Base-by-base conservation (phyloP, 2,113 vertebrate genomes). In the Cyprinodon tularosa region DNA sequence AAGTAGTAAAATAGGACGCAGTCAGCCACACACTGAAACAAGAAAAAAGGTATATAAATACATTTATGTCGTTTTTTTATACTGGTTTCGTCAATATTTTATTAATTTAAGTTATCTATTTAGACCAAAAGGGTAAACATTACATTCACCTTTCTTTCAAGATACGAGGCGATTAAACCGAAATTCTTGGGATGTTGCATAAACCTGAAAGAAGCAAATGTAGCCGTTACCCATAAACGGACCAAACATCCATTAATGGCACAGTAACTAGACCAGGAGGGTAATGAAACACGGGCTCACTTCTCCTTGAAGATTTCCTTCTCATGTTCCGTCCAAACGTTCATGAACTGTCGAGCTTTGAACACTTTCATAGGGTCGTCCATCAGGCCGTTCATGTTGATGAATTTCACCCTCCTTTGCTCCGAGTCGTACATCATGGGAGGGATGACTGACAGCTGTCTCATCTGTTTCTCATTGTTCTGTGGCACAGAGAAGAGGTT, bases 391-490 rank as follows among this genome's bases (percentile, higher is more conserved):
- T 99, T 99, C 97, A 98, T 98, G 88, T 99, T 99, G 86, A 99
- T 98, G 69, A 99, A 99, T 88, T 97, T 98, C 81, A 99, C 98
- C n/a, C 97, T 90, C 84, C 98, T 93, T 87, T 99, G 98, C 71
- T 99, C 98, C 0, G 96, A 94, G 89, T 99, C 98, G 13, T 96
- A 99, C 98, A 99, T 99, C 98, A 99, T 99, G 79, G 98, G 98
- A 22, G 98, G 98, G 84, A 99, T 99, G 88, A 99, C 98, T 0
- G 98, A 99, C 62, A 99, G 94, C 89, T 99, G 98, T 9, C 97
- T 94, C 98, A 99, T 99, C 92, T 99, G 98, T 86, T 99, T 99
- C 84, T 99, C 98, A 13, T 99, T 99, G 90, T 99, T 99, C 98
- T 99, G 88, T 13, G 9, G 45, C 61, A 66, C 38, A 77, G 0